These are phyloP conservation scores for Mycetomoellerius zeteki DNA, from an alignment of 1,140 invertebrate species.

Conservation along the genomic window DNA sequence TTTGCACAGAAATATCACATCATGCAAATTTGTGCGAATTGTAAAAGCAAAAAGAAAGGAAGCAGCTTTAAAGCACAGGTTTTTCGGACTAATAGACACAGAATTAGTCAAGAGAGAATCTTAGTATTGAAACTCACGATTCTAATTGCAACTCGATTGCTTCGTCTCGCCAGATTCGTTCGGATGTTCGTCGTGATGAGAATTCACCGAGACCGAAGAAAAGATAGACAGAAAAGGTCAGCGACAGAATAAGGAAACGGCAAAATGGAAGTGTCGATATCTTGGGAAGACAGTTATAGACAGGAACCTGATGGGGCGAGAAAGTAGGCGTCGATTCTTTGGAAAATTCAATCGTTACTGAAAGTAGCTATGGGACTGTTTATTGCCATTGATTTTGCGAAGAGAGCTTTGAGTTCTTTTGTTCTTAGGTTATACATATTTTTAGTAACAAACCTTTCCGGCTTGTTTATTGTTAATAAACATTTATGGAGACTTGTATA, in stretches of 20 bases:
- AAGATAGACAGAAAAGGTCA: conserved; percentile 29
- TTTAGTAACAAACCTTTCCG: not conserved
- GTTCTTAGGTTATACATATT: not conserved
- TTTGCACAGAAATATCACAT: conserved; percentile 28
- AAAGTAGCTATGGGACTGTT: conserved; percentile 13
- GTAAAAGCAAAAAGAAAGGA: not conserved
- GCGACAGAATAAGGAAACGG: conserved; percentile 12
- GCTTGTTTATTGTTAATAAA: not conserved
- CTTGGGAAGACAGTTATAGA: not conserved
- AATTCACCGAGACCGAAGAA: not conserved
- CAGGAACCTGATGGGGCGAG: conserved; percentile 1
- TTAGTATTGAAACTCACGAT: not conserved
- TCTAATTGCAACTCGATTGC: conserved; percentile 44
- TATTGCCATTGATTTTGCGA: conserved; percentile 17
- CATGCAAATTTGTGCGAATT: not conserved
- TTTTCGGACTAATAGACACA: not conserved
- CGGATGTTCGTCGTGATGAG: not conserved
- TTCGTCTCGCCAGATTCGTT: not conserved
- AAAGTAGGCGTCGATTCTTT: conserved; percentile 40
- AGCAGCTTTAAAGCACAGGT: not conserved
- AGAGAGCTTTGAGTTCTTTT: conserved; percentile 12
- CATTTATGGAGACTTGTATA: not conserved
- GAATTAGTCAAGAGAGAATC: not conserved
- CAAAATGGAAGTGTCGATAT: conserved; percentile 13
- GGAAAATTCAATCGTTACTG: conserved; percentile 40